Base-by-base conservation (phyloP, 2,797 vertebrate genomes). In the Neostethus bicornis region DNA sequence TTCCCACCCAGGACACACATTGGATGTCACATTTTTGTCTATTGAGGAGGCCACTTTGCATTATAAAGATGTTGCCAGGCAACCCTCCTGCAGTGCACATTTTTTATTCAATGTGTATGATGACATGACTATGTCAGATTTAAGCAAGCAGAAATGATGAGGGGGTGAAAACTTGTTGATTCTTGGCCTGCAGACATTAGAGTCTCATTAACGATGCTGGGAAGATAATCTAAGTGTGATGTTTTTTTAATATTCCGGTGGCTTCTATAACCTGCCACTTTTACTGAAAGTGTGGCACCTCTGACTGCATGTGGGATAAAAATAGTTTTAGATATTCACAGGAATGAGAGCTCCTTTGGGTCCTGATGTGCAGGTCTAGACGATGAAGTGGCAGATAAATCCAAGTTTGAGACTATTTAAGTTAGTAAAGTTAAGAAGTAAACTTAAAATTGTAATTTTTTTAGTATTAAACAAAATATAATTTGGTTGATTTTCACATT, bases 21-120 rank as follows among this genome's bases (percentile, higher is more conserved):
- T 83, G 84, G 77, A 89, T 87, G 84, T 87, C 84, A 88, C 87
- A 84, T 85, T 88, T 86, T 52, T 66, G 45, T 66, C 86, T 54
- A 87, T 85, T 88, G 84, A 90, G 78, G 65, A 89, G 89, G 80
- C 89, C 79, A 83, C 88, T 92, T 91, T 89, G 90, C 90, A 90
- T 92, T 81, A 92, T 85, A 91, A 91, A 89, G 88, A 85, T 90
- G 90, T 87, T 85, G 85, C 90, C 80, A 77, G 73, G 89, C 89
- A 86, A 89, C 89, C 50, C 77, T 68, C 87, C 81, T 57, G 51
- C 66, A 43, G 80, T 58, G 76, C 64, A 63, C 75, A 81, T 88
- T 86, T 87, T 87, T 79, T 74, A 79, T 84, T 80, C 74, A 83
- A 62, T 28, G 76, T 51, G 70, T 70, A 84, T 86, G 77, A 90